These are phyloP conservation scores for Sitobion miscanthi DNA, from an alignment of 1,140 invertebrate genomes.

Conservation along the genomic window DNA sequence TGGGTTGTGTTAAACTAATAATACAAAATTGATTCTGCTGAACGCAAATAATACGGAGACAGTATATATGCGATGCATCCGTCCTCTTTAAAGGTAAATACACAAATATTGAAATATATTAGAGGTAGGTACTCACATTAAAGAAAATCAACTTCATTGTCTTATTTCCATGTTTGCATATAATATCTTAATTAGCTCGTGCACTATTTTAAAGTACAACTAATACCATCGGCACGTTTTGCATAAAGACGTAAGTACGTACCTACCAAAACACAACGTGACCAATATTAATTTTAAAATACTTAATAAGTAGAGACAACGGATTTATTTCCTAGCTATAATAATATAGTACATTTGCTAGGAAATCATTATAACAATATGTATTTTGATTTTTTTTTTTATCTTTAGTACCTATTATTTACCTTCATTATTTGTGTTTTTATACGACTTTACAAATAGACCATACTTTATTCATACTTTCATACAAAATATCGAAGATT, in stretches of 20 bases:
- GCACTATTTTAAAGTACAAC: not conserved
- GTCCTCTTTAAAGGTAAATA: not conserved
- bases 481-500: not conserved
- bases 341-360: not conserved
- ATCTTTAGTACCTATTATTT: not conserved
- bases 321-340: not conserved
- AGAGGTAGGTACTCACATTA: not conserved
- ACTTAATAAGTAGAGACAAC: not conserved
- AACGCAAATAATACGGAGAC: not conserved
- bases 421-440: not conserved
- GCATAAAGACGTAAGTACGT: not conserved
- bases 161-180: not conserved
- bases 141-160: not conserved
- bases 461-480: not conserved
- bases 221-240: not conserved
- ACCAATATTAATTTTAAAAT: not conserved
- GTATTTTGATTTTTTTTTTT: not conserved
- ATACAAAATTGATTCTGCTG: not conserved
- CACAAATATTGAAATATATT: not conserved
- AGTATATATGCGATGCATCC: not conserved
- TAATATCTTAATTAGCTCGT: not conserved
- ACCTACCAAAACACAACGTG: not conserved
- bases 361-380: not conserved
- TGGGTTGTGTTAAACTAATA: not conserved
- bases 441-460: not conserved